These are phyloP conservation scores for Watsonalla binaria DNA, from an alignment of 2,888 invertebrate genomes.

Conservation along the genomic window DNA sequence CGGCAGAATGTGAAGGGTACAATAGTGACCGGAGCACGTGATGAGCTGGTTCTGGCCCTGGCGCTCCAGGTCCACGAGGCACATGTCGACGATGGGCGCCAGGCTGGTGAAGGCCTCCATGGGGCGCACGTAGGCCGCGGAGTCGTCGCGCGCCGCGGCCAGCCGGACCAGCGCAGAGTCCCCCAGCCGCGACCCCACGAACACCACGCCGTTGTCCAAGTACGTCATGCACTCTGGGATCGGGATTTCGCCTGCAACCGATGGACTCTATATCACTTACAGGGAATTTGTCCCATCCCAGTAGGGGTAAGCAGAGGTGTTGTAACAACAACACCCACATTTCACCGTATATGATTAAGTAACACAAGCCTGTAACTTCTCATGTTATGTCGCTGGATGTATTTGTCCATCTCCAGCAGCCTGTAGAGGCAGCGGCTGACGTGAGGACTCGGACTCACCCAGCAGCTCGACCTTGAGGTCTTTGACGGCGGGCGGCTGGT, in stretches of 20 bases:
- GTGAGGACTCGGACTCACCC: constrained; percentile 67
- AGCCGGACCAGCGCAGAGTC: constrained; percentile 97
- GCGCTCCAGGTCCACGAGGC: constrained; percentile 96
- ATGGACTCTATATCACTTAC: background rate
- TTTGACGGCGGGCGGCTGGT: constrained; percentile 88
- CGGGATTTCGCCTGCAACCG: constrained; percentile 85
- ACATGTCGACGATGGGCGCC: constrained; percentile 98
- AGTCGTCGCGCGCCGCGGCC: constrained; percentile 89
- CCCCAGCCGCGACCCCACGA: constrained; percentile 96
- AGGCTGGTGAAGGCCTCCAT: constrained; percentile 98
- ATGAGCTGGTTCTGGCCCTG: constrained; percentile 99
- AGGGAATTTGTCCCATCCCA: no score
- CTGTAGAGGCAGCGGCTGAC: no score
- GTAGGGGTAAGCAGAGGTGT: no score
- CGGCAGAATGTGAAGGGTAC: no score
- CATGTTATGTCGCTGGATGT: no score
- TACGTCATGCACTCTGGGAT: constrained; percentile 99
- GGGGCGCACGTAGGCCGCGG: constrained; percentile 92
- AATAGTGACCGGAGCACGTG: constrained; percentile 90
- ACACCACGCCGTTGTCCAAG: constrained; percentile 98
- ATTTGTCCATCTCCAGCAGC: no score
- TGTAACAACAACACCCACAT: no score
- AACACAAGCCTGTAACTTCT: no score
- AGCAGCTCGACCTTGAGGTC: constrained; percentile 96
- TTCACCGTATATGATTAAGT: no score